Evolutionary conservation across 1,140 invertebrate species (phyloP).

Genomic region (Hylaeus volcanicus): DNA sequence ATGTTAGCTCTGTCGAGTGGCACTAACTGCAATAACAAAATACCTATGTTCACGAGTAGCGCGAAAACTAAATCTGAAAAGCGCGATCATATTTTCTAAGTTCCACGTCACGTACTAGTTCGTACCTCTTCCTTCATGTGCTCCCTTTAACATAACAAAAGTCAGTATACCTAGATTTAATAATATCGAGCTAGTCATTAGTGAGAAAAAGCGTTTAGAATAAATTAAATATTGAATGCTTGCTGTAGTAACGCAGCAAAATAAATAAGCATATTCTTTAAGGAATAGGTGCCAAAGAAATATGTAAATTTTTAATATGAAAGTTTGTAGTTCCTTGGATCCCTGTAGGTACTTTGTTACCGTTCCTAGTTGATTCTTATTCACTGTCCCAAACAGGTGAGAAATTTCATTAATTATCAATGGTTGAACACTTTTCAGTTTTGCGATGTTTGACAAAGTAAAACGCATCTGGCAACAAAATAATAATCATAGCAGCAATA

Average conservation of each 20-base stretch:
- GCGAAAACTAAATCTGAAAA: not conserved
- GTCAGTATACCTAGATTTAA: not conserved
- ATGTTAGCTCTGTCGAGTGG: slow-evolving; percentile 29
- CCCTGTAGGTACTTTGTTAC: too few relatives aligned
- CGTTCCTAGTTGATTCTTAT: too few relatives aligned
- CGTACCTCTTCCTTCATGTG: not conserved
- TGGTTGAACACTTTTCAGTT: too few relatives aligned
- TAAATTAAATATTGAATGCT: not conserved
- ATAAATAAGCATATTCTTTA: not conserved
- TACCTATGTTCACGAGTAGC: not conserved
- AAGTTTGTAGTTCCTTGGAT: too few relatives aligned
- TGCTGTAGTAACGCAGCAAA: not conserved
- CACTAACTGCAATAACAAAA: slow-evolving; percentile 20
- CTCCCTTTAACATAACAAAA: not conserved
- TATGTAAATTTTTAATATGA: too few relatives aligned
- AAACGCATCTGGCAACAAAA: not conserved
- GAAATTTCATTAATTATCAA: too few relatives aligned
- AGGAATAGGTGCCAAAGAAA: not conserved
- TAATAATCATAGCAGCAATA: not conserved
- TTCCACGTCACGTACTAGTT: not conserved
- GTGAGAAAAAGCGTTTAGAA: not conserved
- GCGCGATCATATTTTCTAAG: slow-evolving; percentile 1
- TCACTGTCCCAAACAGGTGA: too few relatives aligned
- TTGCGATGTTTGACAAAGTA: not conserved
- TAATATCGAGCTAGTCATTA: not conserved